Evolutionary conservation across 2,888 invertebrate species (phyloP).

Genomic region (Alloscopus bannaensis): DNA sequence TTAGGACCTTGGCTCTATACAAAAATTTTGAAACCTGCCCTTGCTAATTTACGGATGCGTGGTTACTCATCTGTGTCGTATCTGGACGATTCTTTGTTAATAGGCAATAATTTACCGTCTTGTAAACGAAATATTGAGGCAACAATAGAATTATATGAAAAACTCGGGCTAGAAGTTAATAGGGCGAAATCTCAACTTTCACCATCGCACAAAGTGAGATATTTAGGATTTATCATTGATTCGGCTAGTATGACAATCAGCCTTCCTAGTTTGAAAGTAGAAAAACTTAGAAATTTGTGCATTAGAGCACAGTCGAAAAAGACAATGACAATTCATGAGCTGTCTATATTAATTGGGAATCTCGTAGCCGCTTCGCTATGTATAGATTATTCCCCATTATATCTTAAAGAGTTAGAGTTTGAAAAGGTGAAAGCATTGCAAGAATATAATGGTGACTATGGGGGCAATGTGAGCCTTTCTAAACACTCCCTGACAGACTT

Average conservation of each 20-base stretch:
- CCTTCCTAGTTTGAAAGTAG: too few relatives aligned
- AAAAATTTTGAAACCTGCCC: constrained; percentile 20
- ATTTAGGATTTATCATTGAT: constrained; percentile 11
- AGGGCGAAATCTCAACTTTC: background rate
- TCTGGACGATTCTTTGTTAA: constrained; percentile 13
- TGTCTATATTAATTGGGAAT: background rate
- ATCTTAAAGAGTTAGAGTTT: background rate
- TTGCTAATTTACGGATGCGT: background rate
- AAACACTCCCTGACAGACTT: background rate
- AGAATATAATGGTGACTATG: background rate
- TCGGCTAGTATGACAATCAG: background rate
- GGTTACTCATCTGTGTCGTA: background rate
- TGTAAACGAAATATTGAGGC: background rate
- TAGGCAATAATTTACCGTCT: too few relatives aligned
- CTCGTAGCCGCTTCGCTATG: background rate
- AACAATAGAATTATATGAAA: background rate
- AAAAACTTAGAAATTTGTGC: background rate
- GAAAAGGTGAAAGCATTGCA: background rate
- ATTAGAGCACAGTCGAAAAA: background rate
- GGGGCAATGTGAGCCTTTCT: background rate
- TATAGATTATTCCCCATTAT: background rate
- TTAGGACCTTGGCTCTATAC: constrained; percentile 19
- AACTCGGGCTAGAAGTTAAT: constrained; percentile 17
- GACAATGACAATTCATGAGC: background rate
- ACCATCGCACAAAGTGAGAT: constrained; percentile 3